Conservation (phyloP, 2,888 invertebrate species). For the Aricia artaxerxes region DNA sequence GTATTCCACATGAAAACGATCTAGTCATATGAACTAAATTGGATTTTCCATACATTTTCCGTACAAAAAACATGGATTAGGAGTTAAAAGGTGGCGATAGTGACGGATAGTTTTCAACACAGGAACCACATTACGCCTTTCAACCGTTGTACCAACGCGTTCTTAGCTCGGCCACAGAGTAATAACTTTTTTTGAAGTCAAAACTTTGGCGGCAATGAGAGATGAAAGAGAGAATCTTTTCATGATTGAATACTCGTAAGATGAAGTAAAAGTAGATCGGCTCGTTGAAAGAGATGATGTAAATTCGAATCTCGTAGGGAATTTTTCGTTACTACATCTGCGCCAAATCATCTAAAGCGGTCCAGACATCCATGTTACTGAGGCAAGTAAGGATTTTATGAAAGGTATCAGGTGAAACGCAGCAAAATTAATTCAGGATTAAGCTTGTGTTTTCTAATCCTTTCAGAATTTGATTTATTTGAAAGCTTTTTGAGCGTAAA, state of each 20-base stretch:
- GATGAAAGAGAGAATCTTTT: no score
- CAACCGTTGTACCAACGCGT: slow-evolving; percentile 64
- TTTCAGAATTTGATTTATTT: neutral
- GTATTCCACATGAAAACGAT: neutral
- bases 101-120: slow-evolving; percentile 45
- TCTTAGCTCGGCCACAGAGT: slow-evolving; percentile 49
- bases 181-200: neutral
- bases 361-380: no score
- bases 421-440: neutral
- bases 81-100: slow-evolving; percentile 32
- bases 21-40: neutral
- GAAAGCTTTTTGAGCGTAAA: neutral
- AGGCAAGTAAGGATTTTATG: no score
- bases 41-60: neutral
- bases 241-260: no score
- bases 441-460: neutral
- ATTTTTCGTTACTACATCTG: no score
- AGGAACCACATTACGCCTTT: slow-evolving; percentile 42
- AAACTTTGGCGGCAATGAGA: no score
- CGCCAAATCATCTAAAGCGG: no score
- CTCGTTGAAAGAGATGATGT: no score
- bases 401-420: neutral
- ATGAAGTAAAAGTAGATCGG: no score
- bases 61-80: neutral
- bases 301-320: no score